phyloP scores from a whole-genome alignment of 64 coral and sea anemone genomes.

The Trachythela sp. region DNA sequence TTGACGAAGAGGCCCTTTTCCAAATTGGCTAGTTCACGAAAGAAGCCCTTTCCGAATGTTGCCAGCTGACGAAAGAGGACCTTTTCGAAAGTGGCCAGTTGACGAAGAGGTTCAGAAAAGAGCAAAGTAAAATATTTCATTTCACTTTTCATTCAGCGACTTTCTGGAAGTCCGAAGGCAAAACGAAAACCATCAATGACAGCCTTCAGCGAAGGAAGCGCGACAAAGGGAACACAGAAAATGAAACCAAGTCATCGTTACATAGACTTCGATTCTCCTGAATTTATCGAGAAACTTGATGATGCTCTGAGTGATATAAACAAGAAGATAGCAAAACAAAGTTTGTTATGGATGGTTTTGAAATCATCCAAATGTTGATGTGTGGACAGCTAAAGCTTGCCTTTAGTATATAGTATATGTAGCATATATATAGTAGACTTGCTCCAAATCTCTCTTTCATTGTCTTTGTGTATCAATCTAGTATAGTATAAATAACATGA shows the following conservation, averaged over 20 bases:
- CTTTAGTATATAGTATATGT: too few relatives aligned
- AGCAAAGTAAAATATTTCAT: not conserved
- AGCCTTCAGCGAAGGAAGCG: not conserved
- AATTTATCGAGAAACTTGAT: not conserved
- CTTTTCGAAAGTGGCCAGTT: too few relatives aligned
- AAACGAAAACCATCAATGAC: not conserved
- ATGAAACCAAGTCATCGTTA: not conserved
- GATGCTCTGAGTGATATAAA: not conserved
- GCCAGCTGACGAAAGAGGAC: too few relatives aligned
- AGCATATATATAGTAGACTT: too few relatives aligned
- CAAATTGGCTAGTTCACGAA: too few relatives aligned
- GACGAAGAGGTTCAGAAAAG: not conserved
- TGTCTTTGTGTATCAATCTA: too few relatives aligned
- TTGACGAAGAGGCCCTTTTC: too few relatives aligned
- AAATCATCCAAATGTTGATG: not conserved
- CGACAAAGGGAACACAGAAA: not conserved
- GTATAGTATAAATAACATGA: too few relatives aligned
- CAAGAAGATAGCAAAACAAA: not conserved
- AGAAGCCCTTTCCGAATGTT: too few relatives aligned
- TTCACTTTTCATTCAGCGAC: not conserved
- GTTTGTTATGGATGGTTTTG: not conserved
- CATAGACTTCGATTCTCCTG: not conserved
- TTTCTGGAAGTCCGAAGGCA: not conserved
- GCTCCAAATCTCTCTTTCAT: too few relatives aligned
- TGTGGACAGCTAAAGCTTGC: too few relatives aligned